Evolutionary conservation across 2,113 vertebrate genomes (phyloP).

Genomic region (Rafetus swinhoei): DNA sequence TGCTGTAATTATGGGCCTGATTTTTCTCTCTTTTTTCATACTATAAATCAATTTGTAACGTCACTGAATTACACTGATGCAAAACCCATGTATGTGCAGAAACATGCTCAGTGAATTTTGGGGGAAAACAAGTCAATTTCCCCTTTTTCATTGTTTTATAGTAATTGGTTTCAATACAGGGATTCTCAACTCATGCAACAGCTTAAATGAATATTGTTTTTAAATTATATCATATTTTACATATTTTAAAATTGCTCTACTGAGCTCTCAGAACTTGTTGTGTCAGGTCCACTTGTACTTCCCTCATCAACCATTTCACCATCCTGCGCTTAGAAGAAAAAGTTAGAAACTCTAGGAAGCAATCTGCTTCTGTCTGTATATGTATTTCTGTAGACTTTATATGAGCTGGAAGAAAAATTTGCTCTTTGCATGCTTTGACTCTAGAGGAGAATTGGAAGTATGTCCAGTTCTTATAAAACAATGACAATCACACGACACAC

Average conservation of each 20-base stretch:
- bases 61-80: neutral
- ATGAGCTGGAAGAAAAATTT: conserved; percentile 50
- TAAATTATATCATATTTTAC: neutral
- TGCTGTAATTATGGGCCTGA: neutral
- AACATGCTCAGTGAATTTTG: neutral
- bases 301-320: neutral
- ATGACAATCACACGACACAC: neutral
- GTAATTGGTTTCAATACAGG: neutral
- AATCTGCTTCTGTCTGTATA: conserved; percentile 60
- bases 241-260: neutral
- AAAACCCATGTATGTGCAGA: neutral
- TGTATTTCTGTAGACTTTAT: conserved; percentile 47
- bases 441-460: conserved; percentile 35
- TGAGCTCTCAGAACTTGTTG: neutral
- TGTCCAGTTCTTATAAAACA: conserved; percentile 49
- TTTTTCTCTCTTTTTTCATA: neutral
- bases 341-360: conserved; percentile 40
- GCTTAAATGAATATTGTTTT: neutral
- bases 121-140: neutral
- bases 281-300: conserved; percentile 13
- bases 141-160: neutral
- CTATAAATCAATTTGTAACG: neutral
- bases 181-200: neutral
- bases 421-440: conserved; percentile 57
- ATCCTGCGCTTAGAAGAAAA: conserved; percentile 26